phyloP scores from a whole-genome alignment of 2,797 vertebrate species.

The Onychomys leucogaster region DNA sequence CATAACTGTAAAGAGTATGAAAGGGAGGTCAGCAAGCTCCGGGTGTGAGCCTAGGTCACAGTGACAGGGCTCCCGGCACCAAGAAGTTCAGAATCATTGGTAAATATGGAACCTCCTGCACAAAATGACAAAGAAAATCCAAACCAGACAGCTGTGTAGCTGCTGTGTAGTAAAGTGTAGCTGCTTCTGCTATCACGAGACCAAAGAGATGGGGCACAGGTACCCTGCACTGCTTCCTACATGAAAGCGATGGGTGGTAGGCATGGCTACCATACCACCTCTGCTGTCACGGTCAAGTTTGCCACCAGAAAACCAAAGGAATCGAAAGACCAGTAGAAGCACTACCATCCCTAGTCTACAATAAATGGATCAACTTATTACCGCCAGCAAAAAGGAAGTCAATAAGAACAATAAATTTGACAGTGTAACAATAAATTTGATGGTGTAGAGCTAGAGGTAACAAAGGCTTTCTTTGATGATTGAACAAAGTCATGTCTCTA shows the following conservation, averaged over 20 bases:
- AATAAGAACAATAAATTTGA: conserved; percentile 90
- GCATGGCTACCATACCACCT: neutral
- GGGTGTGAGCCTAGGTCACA: no score
- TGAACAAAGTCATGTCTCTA: conserved; percentile 84
- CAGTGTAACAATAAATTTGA: conserved; percentile 89
- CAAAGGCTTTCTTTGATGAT: conserved; percentile 87
- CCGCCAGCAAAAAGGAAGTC: conserved; percentile 83
- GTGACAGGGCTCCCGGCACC: neutral
- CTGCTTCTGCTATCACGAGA: neutral
- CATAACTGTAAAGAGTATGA: neutral
- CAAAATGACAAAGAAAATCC: neutral
- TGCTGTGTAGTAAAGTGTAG: neutral
- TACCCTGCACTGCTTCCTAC: neutral
- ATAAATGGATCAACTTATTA: neutral
- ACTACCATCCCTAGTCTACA: neutral
- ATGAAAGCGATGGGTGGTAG: neutral
- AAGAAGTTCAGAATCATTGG: neutral
- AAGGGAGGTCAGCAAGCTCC: neutral
- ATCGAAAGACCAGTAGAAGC: neutral
- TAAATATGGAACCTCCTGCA: neutral
- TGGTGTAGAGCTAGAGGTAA: conserved; percentile 88
- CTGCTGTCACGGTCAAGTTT: neutral
- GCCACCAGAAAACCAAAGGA: neutral
- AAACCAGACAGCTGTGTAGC: neutral
- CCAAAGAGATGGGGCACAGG: neutral